phyloP scores from a whole-genome alignment of 2,113 vertebrate species.

The Stictonetta naevosa region DNA sequence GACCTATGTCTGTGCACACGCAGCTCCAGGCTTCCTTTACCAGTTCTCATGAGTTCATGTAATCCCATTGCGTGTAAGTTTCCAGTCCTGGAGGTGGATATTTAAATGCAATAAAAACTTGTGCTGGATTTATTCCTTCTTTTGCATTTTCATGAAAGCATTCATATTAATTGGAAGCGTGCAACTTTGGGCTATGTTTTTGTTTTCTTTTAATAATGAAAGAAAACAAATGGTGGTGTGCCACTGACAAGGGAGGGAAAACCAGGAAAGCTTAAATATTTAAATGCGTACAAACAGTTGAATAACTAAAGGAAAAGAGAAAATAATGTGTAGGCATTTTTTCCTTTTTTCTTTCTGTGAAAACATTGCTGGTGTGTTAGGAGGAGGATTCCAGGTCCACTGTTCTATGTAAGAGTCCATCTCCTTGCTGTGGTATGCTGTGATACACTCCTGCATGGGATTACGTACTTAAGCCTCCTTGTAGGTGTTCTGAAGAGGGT shows the following conservation, averaged over 20 bases:
- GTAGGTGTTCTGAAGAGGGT: not conserved
- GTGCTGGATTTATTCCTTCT: slow-evolving; percentile 18
- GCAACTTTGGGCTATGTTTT: slow-evolving; percentile 2
- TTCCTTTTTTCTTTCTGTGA: not conserved
- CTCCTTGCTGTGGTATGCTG: not conserved
- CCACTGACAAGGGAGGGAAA: not conserved
- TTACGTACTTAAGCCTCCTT: not conserved
- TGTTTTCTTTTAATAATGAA: slow-evolving; percentile 70
- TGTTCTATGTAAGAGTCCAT: not conserved
- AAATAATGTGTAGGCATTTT: too few species aligned
- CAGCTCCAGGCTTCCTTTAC: slow-evolving; percentile 27
- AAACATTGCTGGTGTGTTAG: not conserved
- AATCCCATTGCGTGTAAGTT: slow-evolving; percentile 1
- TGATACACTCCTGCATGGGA: not conserved
- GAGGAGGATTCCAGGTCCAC: not conserved
- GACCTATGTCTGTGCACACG: not conserved
- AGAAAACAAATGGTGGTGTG: slow-evolving; percentile 44
- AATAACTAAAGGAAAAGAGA: slow-evolving; percentile 18
- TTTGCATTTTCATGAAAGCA: slow-evolving; percentile 50
- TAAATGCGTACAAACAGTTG: slow-evolving; percentile 37
- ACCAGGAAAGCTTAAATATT: slow-evolving; percentile 24
- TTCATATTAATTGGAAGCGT: slow-evolving; percentile 52
- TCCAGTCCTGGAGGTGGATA: slow-evolving; percentile 21
- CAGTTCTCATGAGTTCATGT: not conserved
- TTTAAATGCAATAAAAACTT: slow-evolving; percentile 45